Conservation (phyloP, 2,113 vertebrate genomes). For the Archilochus colubris region DNA sequence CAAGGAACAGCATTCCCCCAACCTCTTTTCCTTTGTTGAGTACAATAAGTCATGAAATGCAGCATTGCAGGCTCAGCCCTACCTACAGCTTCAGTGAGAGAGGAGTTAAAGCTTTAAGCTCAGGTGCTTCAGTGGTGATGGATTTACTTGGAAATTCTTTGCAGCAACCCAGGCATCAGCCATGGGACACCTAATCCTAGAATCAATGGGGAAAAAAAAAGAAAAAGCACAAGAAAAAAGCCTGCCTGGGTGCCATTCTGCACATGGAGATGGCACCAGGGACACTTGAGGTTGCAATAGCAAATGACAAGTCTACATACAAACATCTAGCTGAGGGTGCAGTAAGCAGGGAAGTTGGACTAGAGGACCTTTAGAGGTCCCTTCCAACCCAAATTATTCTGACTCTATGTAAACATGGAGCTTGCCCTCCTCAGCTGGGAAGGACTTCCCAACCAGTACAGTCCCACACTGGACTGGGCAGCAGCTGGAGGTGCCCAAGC, state of each 20-base stretch:
- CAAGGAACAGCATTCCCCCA: neutral
- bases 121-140: neutral
- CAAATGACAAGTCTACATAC: no score
- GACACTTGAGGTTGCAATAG: no score
- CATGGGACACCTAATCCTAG: neutral
- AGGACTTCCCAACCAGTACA: no score
- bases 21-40: neutral
- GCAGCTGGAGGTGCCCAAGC: no score
- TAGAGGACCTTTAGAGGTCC: no score
- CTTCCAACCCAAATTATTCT: no score
- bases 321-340: no score
- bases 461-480: no score
- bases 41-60: neutral
- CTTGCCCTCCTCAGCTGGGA: no score
- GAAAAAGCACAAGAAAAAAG: neutral
- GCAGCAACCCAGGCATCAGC: neutral
- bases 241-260: neutral
- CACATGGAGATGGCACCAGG: neutral
- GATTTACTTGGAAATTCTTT: neutral
- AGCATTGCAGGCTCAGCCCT: neutral
- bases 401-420: no score
- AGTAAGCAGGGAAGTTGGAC: no score
- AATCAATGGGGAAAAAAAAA: neutral
- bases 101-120: neutral
- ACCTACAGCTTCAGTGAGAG: neutral